Evolutionary conservation across 2,797 vertebrate species (phyloP).

Genomic region (Scleropages formosus): DNA sequence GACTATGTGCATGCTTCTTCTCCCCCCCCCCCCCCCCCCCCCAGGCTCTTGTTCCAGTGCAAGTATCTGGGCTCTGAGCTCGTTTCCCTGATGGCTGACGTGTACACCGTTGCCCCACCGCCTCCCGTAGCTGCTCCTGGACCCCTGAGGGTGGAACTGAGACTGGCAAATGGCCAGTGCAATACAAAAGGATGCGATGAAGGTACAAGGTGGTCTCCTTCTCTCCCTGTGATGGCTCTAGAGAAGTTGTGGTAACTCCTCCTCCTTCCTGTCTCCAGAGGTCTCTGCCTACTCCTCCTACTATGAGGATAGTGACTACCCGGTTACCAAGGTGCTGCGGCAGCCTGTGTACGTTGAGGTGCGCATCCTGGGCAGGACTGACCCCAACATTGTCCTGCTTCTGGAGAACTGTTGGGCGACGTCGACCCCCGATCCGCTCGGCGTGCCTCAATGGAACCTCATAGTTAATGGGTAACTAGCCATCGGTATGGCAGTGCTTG

Average conservation of each 20-base stretch:
- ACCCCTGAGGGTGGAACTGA: slow-evolving; percentile 60
- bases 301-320: slow-evolving; percentile 52
- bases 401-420: slow-evolving; percentile 64
- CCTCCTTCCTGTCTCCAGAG: slow-evolving; percentile 40
- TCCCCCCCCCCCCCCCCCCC: slow-evolving; percentile 2
- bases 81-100: slow-evolving; percentile 58
- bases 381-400: slow-evolving; percentile 56
- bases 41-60: slow-evolving; percentile 70
- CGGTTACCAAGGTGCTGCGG: slow-evolving; percentile 54
- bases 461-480: slow-evolving; percentile 56
- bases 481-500: too few relatives aligned
- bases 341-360: slow-evolving; percentile 60
- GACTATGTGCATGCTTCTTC: too few relatives aligned
- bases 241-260: neutral
- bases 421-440: slow-evolving; percentile 39
- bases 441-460: slow-evolving; percentile 59
- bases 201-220: slow-evolving; percentile 42
- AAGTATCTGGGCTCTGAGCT: slow-evolving; percentile 54
- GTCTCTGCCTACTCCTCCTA: slow-evolving; percentile 51
- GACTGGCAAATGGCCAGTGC: slow-evolving; percentile 64
- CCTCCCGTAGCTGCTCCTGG: slow-evolving; percentile 51
- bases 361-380: slow-evolving; percentile 52
- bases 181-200: slow-evolving; percentile 59
- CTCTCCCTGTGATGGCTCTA: too few relatives aligned
- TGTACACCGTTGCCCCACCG: slow-evolving; percentile 58